A percentile compares a stretch with the other conserved stretches of the same genome.
These are phyloP conservation scores for Spilarctia lutea DNA, from an alignment of 2,888 invertebrate species.

Conservation along the genomic window DNA sequence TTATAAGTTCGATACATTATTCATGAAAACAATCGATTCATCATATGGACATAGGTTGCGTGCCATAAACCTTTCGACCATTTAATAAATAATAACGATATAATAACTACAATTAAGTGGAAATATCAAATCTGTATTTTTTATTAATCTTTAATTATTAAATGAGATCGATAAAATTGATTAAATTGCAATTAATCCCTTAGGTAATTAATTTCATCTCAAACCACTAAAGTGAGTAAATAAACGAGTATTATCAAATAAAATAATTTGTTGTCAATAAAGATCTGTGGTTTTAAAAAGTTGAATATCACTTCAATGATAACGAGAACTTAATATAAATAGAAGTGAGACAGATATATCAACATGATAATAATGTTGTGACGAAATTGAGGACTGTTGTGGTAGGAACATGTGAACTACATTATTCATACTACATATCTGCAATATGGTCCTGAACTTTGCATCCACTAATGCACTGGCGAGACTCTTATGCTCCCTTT, in stretches of 20 bases:
- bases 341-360: background rate
- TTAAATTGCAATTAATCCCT: background rate
- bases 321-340: background rate
- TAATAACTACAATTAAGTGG: too few species aligned
- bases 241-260: background rate
- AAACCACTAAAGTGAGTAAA: background rate
- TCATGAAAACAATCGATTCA: too few species aligned
- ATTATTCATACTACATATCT: too few species aligned
- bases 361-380: too few species aligned
- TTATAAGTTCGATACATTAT: too few species aligned
- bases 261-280: background rate
- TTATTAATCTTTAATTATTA: background rate
- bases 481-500: background rate
- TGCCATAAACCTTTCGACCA: too few species aligned
- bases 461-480: background rate
- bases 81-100: too few species aligned
- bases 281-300: background rate
- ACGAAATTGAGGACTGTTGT: too few species aligned
- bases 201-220: background rate
- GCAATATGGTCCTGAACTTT: background rate
- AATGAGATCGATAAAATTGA: background rate
- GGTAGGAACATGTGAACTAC: too few species aligned
- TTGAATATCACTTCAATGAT: background rate
- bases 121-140: background rate
- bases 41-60: too few species aligned